Evolutionary conservation across 2,113 vertebrate species (phyloP), one percentile per base, ranked within the genome.

Genomic region (Anseranas semipalmata): DNA sequence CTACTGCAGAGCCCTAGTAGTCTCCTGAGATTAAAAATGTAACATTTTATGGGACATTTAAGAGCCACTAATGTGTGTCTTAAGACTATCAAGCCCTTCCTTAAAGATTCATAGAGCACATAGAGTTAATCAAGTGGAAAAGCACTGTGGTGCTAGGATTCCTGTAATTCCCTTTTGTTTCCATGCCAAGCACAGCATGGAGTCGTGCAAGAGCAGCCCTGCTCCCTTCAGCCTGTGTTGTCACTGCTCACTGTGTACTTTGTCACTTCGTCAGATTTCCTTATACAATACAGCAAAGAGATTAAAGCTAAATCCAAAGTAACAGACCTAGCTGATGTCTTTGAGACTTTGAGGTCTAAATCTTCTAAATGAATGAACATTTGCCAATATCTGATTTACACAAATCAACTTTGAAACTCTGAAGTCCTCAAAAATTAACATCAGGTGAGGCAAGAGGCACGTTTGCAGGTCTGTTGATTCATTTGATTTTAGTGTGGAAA

Each of bases 291-390:
- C 17, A 21, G 24, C 18, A 80, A 75, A 27, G 7, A 50, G 22
- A 6, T 63, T 76, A 63, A 12, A 75, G 32, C 14, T 43, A 19
- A 68, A 56, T 53, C 9, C 19, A 30, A 90, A 82, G 16, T 37
- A n/a, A 33, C 2, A 56, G 17, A 46, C 9, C 6, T 46, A 82
- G 13, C 9, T 60, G 24, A n/a, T n/a, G n/a, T n/a, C n/a, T n/a
- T n/a, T n/a, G n/a, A n/a, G n/a, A n/a, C n/a, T n/a, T n/a, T n/a
- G n/a, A n/a, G n/a, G n/a, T n/a, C n/a, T n/a, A n/a, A 76, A 30
- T 75, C 68, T 41, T 83, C 65, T 77, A 93, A 71, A 93, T 92
- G n/a, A 93, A 81, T 60, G 71, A 89, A 94, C 55, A 15, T 90
- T 94, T 95, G 5, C 14, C 41, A 35, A 30, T 85, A 91, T 65